Percentiles rank a stretch among this genome's conserved stretches.
Conservation (phyloP, 2,113 vertebrate genomes). For the Pteropus alecto region DNA sequence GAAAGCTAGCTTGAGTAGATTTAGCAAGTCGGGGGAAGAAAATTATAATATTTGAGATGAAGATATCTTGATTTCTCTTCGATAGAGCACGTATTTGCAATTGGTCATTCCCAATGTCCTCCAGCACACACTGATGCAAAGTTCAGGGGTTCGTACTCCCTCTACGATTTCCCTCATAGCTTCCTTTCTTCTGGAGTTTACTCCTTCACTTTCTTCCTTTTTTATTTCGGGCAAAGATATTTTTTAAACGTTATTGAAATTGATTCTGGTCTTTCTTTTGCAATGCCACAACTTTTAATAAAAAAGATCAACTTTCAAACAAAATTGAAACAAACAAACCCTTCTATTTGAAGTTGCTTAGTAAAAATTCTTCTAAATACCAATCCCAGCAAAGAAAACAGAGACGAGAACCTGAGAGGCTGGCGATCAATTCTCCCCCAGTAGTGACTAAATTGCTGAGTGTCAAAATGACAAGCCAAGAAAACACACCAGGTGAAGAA, state of each 20-base stretch:
- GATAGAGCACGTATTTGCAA: neutral
- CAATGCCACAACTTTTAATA: neutral
- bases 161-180: neutral
- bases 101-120: neutral
- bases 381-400: conserved; percentile 21
- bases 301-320: conserved; percentile 29
- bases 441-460: neutral
- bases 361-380: conserved; percentile 1
- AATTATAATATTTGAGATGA: neutral
- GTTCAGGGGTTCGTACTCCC: neutral
- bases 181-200: neutral
- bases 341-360: conserved; percentile 27
- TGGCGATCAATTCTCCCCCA: neutral
- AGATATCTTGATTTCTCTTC: neutral
- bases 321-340: conserved; percentile 23
- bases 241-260: conserved; percentile 21
- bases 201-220: neutral
- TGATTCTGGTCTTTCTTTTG: conserved; percentile 9
- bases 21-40: neutral
- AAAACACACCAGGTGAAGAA: conserved; percentile 38
- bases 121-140: neutral
- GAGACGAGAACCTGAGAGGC: neutral
- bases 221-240: conserved; percentile 2
- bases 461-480: conserved; percentile 1
- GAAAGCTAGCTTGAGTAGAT: neutral